These are phyloP conservation scores for Eurosta solidaginis DNA, from an alignment of 1,140 invertebrate species.

Conservation along the genomic window DNA sequence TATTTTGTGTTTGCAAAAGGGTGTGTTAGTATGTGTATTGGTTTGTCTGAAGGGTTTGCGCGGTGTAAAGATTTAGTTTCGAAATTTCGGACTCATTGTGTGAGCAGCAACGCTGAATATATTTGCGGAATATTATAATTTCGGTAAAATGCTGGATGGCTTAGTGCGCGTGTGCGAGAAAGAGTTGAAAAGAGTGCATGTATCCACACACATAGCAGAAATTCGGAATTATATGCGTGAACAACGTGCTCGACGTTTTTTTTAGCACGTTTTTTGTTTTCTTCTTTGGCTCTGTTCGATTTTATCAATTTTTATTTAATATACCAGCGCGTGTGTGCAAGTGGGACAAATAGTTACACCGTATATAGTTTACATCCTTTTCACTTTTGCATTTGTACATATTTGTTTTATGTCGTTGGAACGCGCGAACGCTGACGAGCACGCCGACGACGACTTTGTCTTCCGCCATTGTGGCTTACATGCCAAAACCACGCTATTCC, in stretches of 20 bases:
- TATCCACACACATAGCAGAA: not conserved
- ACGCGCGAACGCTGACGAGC: slow-evolving; percentile 1
- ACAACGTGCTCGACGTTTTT: slow-evolving; percentile 6
- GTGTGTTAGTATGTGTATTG: not conserved
- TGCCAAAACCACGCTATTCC: slow-evolving; percentile 29
- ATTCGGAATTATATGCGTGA: not conserved
- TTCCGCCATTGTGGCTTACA: slow-evolving; percentile 31
- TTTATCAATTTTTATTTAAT: not conserved
- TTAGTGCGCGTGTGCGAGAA: not conserved
- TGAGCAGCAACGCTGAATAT: not conserved
- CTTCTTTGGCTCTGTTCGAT: slow-evolving; percentile 16
- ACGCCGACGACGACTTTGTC: not conserved
- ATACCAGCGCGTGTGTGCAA: not conserved
- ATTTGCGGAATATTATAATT: not conserved
- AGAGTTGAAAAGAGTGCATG: slow-evolving; percentile 5
- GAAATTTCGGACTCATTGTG: slow-evolving; percentile 27
- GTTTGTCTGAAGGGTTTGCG: not conserved
- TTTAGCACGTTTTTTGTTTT: not conserved
- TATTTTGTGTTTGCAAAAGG: not conserved
- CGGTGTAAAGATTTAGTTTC: not conserved
- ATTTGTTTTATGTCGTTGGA: not conserved
- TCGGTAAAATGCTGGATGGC: not conserved
- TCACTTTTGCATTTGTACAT: too few relatives aligned
- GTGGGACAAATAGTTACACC: not conserved
- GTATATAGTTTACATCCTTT: not conserved